Evolutionary conservation across 2,888 invertebrate species (phyloP).

Genomic region (Lithophane semibrunnea): DNA sequence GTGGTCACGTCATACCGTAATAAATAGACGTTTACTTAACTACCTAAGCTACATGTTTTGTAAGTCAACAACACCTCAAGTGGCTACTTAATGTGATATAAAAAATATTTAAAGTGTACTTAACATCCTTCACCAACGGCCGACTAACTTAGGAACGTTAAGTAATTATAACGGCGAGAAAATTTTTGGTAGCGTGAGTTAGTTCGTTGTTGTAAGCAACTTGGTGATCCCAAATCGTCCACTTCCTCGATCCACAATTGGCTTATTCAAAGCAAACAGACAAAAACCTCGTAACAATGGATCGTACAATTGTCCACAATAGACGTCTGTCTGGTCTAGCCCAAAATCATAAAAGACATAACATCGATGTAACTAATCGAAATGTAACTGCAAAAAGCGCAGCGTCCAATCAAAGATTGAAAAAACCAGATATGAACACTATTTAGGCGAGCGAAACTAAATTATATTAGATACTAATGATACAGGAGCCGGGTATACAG

Average conservation of each 20-base stretch:
- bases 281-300: conserved; percentile 83
- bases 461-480: conserved; percentile 76
- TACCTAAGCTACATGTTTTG: conserved; percentile 68
- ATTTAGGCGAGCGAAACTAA: conserved; percentile 72
- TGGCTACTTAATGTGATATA: conserved; percentile 65
- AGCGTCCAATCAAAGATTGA: conserved; percentile 54
- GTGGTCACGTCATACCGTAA: conserved; percentile 78
- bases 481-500: conserved; percentile 75
- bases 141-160: conserved; percentile 53
- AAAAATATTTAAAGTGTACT: conserved; percentile 66
- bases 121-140: conserved; percentile 64
- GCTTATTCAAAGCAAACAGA: conserved; percentile 83
- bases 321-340: conserved; percentile 71
- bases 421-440: conserved; percentile 69
- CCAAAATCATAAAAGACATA: conserved; percentile 73
- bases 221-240: conserved; percentile 78
- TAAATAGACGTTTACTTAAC: conserved; percentile 77
- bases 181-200: conserved; percentile 62
- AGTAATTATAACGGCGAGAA: conserved; percentile 60
- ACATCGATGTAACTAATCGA: conserved; percentile 66
- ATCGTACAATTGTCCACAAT: conserved; percentile 76
- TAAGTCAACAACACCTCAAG: conserved; percentile 68
- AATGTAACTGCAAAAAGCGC: conserved; percentile 69
- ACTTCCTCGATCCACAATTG: conserved; percentile 85
- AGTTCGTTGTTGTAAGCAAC: conserved; percentile 46